Evolutionary conservation across 2,113 vertebrate genomes (phyloP).

Genomic region (Phodopus roborovskii): DNA sequence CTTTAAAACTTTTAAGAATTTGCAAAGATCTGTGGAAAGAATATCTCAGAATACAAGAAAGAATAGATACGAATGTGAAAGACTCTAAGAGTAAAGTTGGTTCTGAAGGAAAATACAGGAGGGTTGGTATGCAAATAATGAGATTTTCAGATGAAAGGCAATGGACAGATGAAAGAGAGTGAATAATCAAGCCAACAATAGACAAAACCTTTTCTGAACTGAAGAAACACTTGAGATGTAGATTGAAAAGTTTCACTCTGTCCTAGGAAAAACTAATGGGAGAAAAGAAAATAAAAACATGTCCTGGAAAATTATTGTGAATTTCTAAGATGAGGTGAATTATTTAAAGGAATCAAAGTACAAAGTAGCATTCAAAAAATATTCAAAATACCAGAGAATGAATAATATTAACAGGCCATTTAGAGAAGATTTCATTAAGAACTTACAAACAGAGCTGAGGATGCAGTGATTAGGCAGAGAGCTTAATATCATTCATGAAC

Average conservation of each 20-base stretch:
- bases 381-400: not conserved
- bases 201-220: constrained; percentile 66
- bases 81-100: not conserved
- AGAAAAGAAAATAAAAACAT: not conserved
- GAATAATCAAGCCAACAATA: constrained; percentile 75
- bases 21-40: constrained; percentile 24
- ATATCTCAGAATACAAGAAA: not conserved
- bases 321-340: constrained; percentile 49
- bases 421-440: not conserved
- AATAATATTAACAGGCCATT: not conserved
- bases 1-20: constrained; percentile 35
- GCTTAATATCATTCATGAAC: not conserved
- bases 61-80: constrained; percentile 48
- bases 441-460: not conserved
- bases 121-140: constrained; percentile 74
- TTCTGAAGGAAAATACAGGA: constrained; percentile 64
- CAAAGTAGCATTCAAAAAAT: constrained; percentile 3
- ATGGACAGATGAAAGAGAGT: constrained; percentile 67
- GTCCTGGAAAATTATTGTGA: constrained; percentile 39
- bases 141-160: constrained; percentile 71
- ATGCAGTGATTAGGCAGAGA: not conserved
- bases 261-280: constrained; percentile 42
- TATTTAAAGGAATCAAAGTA: constrained; percentile 27
- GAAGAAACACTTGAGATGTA: constrained; percentile 58
- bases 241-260: constrained; percentile 46